Conservation (phyloP, 2,888 invertebrate species). For the Enchytraeus crypticus region DNA sequence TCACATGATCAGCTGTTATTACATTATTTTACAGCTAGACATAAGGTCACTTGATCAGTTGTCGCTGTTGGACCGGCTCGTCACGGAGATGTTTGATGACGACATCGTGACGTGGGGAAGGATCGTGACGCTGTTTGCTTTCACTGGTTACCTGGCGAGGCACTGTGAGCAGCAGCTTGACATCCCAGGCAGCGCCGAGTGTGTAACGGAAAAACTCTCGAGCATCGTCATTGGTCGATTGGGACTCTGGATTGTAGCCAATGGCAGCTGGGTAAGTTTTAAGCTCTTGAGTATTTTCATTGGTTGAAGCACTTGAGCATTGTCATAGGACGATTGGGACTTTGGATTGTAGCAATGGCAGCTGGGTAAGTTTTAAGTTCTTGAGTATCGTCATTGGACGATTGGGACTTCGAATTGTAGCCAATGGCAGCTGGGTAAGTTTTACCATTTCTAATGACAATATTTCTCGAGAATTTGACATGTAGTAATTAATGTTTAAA, state of each 20-base stretch:
- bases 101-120: conserved; percentile 28
- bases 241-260: conserved; percentile 29
- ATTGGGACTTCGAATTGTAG: conserved; percentile 29
- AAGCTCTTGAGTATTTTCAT: background rate
- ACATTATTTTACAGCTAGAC: conserved; percentile 9
- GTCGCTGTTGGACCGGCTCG: conserved; percentile 20
- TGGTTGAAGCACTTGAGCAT: conserved; percentile 14
- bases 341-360: conserved; percentile 30
- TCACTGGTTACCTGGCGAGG: conserved; percentile 26
- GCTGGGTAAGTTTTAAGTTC: conserved; percentile 29
- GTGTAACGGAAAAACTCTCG: conserved; percentile 20
- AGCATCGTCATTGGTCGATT: conserved; percentile 26
- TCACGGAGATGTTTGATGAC: conserved; percentile 25
- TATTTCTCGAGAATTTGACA: too few relatives aligned
- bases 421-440: conserved; percentile 30
- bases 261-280: conserved; percentile 29
- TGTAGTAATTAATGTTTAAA: too few relatives aligned
- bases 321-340: conserved; percentile 27
- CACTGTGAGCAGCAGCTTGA: conserved; percentile 22
- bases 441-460: background rate
- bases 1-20: background rate
- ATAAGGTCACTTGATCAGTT: conserved; percentile 18
- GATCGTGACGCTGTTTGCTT: conserved; percentile 28
- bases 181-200: conserved; percentile 21
- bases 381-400: conserved; percentile 26